These are phyloP conservation scores for Lathamus discolor DNA, from an alignment of 2,113 vertebrate genomes.

Conservation along the genomic window DNA sequence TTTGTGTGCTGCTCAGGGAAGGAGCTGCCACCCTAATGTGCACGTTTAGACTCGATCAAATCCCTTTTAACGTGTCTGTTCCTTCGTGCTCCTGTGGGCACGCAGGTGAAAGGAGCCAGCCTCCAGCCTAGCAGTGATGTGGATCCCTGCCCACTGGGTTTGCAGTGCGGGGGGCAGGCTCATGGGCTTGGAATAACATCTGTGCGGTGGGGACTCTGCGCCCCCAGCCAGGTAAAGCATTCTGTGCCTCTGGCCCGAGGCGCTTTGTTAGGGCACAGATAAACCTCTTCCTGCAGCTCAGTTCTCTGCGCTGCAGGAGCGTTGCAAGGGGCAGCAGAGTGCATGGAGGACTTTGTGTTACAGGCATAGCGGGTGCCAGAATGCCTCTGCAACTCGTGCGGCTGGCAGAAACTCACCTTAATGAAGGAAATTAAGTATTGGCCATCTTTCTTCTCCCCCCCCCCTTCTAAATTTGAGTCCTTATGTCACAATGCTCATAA, in stretches of 20 bases:
- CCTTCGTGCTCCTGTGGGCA: neutral
- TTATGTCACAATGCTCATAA: accelerated
- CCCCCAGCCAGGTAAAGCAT: too few relatives aligned
- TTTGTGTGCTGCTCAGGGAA: neutral
- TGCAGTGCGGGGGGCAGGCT: neutral
- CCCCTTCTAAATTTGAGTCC: neutral
- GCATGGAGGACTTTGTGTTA: neutral
- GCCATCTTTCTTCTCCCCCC: too few relatives aligned
- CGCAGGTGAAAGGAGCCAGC: neutral
- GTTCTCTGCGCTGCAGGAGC: neutral
- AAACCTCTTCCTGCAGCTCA: neutral
- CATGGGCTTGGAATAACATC: neutral
- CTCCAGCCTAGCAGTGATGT: neutral
- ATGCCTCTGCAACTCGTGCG: neutral
- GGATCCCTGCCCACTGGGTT: neutral
- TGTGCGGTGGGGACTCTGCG: neutral
- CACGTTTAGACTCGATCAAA: accelerated
- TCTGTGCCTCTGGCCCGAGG: neutral
- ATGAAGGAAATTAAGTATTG: neutral
- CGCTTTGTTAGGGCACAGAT: neutral
- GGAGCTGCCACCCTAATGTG: neutral
- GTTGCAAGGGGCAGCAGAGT: too few relatives aligned
- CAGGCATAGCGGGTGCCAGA: neutral
- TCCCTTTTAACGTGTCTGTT: accelerated
- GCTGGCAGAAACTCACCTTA: neutral